These are phyloP conservation scores for Monodelphis domestica DNA, from an alignment of 2,797 vertebrate species.

Conservation along the genomic window DNA sequence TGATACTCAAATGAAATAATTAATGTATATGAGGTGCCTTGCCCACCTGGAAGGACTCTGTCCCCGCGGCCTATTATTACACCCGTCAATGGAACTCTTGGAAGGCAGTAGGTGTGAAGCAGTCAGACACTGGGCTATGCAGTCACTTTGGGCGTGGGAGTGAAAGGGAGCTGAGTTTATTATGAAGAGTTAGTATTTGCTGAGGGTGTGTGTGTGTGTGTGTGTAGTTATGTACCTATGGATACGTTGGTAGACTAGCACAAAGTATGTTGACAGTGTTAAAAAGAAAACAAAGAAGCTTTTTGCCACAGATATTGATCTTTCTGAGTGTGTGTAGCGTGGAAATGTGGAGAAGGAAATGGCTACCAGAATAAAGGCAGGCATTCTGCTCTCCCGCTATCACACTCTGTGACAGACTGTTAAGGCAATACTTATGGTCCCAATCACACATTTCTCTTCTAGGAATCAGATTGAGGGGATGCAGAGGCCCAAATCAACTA, in stretches of 20 bases:
- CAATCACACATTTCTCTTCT: slow-evolving; percentile 66
- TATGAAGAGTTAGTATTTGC: slow-evolving; percentile 34
- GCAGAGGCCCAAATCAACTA: slow-evolving; percentile 65
- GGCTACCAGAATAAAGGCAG: slow-evolving; percentile 60
- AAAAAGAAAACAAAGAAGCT: slow-evolving; percentile 39
- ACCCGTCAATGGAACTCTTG: neutral
- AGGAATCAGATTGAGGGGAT: slow-evolving; percentile 73
- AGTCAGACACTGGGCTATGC: neutral
- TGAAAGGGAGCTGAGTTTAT: slow-evolving; percentile 30
- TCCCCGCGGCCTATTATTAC: neutral
- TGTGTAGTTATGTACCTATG: slow-evolving; percentile 3
- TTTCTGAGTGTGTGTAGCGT: slow-evolving; percentile 35
- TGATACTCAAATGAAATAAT: neutral
- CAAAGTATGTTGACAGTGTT: slow-evolving; percentile 8
- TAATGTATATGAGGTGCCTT: neutral
- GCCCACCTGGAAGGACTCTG: neutral
- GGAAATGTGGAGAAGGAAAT: slow-evolving; percentile 67
- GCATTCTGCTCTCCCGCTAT: slow-evolving; percentile 70
- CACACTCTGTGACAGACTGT: slow-evolving; percentile 75
- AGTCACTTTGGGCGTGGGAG: neutral
- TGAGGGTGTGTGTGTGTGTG: slow-evolving; percentile 3
- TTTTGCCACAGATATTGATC: slow-evolving; percentile 56
- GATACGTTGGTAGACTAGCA: slow-evolving; percentile 4
- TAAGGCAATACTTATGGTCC: slow-evolving; percentile 77
- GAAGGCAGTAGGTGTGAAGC: neutral